Base-by-base conservation (phyloP, 92 coral and sea anemone species). In the Palythoa grandis region DNA sequence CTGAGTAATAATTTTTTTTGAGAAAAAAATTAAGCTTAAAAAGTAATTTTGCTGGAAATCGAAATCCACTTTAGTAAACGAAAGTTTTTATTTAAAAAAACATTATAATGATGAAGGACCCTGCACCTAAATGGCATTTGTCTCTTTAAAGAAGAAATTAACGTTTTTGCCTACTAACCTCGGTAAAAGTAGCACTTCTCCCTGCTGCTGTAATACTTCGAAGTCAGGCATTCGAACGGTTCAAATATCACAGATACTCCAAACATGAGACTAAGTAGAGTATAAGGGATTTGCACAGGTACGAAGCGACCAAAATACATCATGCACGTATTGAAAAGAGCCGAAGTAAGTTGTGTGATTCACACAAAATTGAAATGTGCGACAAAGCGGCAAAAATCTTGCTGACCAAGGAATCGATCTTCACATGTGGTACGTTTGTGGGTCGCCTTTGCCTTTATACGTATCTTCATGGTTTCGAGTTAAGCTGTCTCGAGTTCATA, bases 141-240 rank as follows among this genome's bases (percentile, higher is more conserved):
- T 11, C 50, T 53, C 23, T 76, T 80, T 50, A 80, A 65, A 79
- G 72, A 57, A 61, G 48, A 54, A 24, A 76, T 76, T 78, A 78
- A 78, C 83, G 83, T 79, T 79, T 80, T 12, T 69, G 24, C 10
- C 15, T 25, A 80, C 85, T 63, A 80, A 80, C 85, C 85, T 66
- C 74, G 60, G 38, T 80, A 80, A 22, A 60, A 35, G 52, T 65
- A 65, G 6, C 40, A 20, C 72, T 39, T 65, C 17, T 79, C 37
- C 35, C 8, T 48, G 4, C 22, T 53, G 52, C 20, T 25, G 74
- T 6, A 13, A n/a, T 25, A 60, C 8, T 43, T 13, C 23, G 48
- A 65, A 66, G n/a, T 20, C 40, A 47, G 38, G 12, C 74, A n/a
- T 14, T 65, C 61, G 60, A 16, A 20, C 25, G 23, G 35, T 63